Conservation (phyloP, 2,797 vertebrate genomes). For the Gymnothorax reevesii region DNA sequence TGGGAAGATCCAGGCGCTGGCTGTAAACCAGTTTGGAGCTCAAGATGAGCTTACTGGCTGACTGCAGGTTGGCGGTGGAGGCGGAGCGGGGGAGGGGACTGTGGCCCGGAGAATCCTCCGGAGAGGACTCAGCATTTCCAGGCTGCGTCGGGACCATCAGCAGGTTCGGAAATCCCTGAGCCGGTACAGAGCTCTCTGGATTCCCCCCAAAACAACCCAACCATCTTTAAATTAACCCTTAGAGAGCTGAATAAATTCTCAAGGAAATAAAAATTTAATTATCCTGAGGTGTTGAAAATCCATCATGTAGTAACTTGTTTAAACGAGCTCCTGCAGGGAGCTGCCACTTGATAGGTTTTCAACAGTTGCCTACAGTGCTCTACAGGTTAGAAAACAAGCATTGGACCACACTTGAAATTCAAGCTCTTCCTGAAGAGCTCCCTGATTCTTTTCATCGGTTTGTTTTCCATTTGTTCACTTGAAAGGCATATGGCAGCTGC, state of each 20-base stretch:
- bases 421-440: not conserved
- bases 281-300: too few relatives aligned
- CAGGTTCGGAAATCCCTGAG: conserved; percentile 76
- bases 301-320: too few relatives aligned
- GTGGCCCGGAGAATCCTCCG: conserved; percentile 78
- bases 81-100: conserved; percentile 88
- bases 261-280: too few relatives aligned
- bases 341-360: too few relatives aligned
- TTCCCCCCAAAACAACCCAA: not conserved
- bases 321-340: too few relatives aligned
- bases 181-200: conserved; percentile 75
- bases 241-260: too few relatives aligned
- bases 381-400: not conserved
- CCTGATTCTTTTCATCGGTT: not conserved
- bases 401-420: not conserved
- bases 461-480: not conserved
- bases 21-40: conserved; percentile 94
- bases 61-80: conserved; percentile 96
- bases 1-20: conserved; percentile 85
- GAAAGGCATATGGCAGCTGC: not conserved
- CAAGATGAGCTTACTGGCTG: conserved; percentile 96
- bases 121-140: conserved; percentile 79
- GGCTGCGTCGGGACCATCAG: conserved; percentile 82
- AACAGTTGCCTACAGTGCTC: too few relatives aligned
- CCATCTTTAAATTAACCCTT: conserved; percentile 3